phyloP scores from a whole-genome alignment of 2,888 invertebrate genomes.

The Parapristionchus giblindavisi region DNA sequence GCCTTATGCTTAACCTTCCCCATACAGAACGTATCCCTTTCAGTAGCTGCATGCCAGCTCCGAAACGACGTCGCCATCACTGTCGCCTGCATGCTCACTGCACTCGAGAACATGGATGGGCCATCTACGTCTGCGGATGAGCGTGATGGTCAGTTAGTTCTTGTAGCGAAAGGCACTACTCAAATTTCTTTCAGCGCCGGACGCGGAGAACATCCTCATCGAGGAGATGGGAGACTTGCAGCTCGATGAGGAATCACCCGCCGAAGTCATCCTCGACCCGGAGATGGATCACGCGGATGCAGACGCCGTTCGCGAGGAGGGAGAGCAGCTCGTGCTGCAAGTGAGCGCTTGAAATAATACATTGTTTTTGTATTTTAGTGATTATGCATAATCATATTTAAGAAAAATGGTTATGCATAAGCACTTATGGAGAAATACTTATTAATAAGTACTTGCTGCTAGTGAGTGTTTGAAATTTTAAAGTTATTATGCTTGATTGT shows the following conservation, averaged over 20 bases:
- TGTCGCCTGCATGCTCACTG: too few species aligned
- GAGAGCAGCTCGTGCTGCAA: not conserved
- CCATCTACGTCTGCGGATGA: too few species aligned
- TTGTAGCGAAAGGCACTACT: not conserved
- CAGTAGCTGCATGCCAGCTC: too few species aligned
- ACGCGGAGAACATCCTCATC: not conserved
- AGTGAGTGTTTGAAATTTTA: not conserved
- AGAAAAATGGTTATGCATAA: too few species aligned
- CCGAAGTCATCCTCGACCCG: not conserved
- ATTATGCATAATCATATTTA: not conserved
- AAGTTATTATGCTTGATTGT: not conserved
- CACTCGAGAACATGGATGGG: too few species aligned
- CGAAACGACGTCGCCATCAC: too few species aligned
- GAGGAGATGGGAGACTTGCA: not conserved
- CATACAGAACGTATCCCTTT: too few species aligned
- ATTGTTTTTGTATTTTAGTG: not conserved
- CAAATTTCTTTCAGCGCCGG: slow-evolving; percentile 2
- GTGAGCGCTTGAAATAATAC: not conserved
- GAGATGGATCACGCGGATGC: not conserved
- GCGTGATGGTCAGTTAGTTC: not conserved
- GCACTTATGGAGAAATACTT: too few species aligned
- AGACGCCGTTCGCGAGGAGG: not conserved
- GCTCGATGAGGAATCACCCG: too few species aligned
- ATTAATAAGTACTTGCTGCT: too few species aligned
- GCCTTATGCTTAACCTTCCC: too few species aligned